Percentiles rank a stretch among this genome's conserved stretches.
Evolutionary conservation across 2,888 invertebrate species (phyloP).

Genomic region (Zootermopsis nevadensis): DNA sequence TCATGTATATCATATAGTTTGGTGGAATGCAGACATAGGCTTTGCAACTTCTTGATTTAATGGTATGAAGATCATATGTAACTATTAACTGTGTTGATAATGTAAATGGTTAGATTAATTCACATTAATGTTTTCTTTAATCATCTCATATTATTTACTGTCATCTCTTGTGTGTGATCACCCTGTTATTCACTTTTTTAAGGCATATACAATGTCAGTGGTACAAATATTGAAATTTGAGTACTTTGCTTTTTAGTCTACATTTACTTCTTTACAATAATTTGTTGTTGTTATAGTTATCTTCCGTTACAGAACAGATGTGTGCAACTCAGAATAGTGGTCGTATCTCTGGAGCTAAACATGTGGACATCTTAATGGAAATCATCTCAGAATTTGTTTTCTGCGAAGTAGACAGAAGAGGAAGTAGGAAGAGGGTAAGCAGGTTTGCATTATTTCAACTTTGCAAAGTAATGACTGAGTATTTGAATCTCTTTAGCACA

Average conservation of each 20-base stretch:
- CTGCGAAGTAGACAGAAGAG: constrained; percentile 77
- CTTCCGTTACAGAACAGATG: constrained; percentile 68
- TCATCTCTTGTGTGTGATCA: neutral
- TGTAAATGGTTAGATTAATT: neutral
- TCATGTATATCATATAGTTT: too few relatives aligned
- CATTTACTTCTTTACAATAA: constrained; percentile 24
- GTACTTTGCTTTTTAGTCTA: too few relatives aligned
- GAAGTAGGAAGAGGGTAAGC: constrained; percentile 63
- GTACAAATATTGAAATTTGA: neutral
- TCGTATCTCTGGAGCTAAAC: constrained; percentile 68
- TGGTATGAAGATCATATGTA: too few relatives aligned
- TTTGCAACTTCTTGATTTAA: too few relatives aligned
- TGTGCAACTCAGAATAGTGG: constrained; percentile 67
- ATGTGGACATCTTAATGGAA: constrained; percentile 79
- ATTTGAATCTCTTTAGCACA: too few relatives aligned
- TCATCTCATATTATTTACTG: neutral
- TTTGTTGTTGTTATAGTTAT: constrained; percentile 24
- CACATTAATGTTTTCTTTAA: neutral
- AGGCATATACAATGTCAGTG: neutral
- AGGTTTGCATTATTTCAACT: neutral
- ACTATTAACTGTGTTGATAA: too few relatives aligned
- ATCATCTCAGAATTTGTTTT: constrained; percentile 87
- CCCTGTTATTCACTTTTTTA: neutral
- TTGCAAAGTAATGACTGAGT: too few relatives aligned
- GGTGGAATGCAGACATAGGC: too few relatives aligned